Base-by-base conservation (phyloP, 2,888 invertebrate species). In the Limnephilus auricula region DNA sequence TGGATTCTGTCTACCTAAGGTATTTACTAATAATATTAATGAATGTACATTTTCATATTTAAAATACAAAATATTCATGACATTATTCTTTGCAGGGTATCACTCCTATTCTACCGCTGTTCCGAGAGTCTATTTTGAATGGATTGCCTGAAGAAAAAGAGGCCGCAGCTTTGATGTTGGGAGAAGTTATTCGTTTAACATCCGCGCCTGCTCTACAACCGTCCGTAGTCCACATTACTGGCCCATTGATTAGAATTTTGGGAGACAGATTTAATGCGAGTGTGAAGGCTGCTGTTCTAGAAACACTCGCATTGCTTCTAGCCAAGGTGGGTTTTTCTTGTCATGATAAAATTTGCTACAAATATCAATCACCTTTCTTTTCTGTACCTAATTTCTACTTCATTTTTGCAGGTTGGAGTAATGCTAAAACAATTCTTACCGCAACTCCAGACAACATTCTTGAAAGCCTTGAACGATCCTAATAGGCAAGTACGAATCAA, bases 401-500 rank as follows among this genome's bases (percentile, higher is more conserved):
- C 6, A 30, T 31, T 37, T 83, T 94, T 94, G 32, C 94, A 98
- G 98, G 99, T 99, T 93, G 99, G 99, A 84, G 97, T 98, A 79
- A 98, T 99, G 97, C 95, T 99, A 95, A 99, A 99, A 95, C 99
- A 99, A 94, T 99, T 99, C 96, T 96, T 99, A 94, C 99, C 99
- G 2, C 99, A 99, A 95, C 97, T 99, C 79, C 99, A 99, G 96
- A 99, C 99, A 2, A 99, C 99, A 31, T 99, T 99, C 96, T 96
- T 99, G 90, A 99, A 99, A 95, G 98, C 99, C 5, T 96, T 99
- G 90, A 98, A 98, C 94, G 99, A 99, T 95, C 97, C 98, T 40
- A 98, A 98, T 95, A 96, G 99, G 91, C 96, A 97, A 93, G 99
- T 99, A 31, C 96, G 99, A 92, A 96, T 99, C 93, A 98, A 98